Evolutionary conservation across 1,140 invertebrate species (phyloP), one percentile per base, ranked within the genome.

Genomic region (Centruroides vittatus): DNA sequence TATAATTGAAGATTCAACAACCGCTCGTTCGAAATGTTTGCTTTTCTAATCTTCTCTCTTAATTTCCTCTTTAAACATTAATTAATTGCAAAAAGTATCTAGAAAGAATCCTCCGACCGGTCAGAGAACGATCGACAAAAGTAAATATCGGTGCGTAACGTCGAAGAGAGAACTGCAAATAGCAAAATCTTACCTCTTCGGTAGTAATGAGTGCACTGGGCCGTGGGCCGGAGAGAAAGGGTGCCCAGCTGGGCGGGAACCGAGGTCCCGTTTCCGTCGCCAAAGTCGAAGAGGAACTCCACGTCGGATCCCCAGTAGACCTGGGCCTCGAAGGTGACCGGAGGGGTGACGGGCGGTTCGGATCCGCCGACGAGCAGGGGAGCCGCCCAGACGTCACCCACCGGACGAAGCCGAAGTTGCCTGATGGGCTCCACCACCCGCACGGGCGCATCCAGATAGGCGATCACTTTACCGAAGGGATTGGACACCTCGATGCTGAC

Each of bases 271-370:
- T 47, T 47, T 3, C 62, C 62, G 51, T 61, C 59, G 12, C 62
- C 62, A 58, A 64, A 64, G 55, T 64, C 56, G 36, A 64, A 64
- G 9, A 58, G 47, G 55, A 64, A 64, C 6, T 61, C 54, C 8
- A 64, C 56, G 48, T 64, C 62, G 23, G 62, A 64, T n/a, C 62
- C 62, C 41, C 59, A 48, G 50, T 54, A 61, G 3, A 58, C 57
- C 41, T 48, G 51, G 10, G 62, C 56, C 55, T 64, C 59, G 51
- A 64, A 64, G n/a, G 35, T 34, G 35, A 64, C 41, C 3, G 36
- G 12, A 49, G 57, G 50, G 3, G 62, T 61, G 1, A 46, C 47
- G 4, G 3, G 4, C 12, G 35, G 36, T 41, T 12, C 47, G 23
- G n/a, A n/a, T 48, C 35, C 47, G 23, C 9, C 6, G 34, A 35